Evolutionary conservation across 1,140 invertebrate genomes (phyloP).

Genomic region (Zaprionus ghesquierei): DNA sequence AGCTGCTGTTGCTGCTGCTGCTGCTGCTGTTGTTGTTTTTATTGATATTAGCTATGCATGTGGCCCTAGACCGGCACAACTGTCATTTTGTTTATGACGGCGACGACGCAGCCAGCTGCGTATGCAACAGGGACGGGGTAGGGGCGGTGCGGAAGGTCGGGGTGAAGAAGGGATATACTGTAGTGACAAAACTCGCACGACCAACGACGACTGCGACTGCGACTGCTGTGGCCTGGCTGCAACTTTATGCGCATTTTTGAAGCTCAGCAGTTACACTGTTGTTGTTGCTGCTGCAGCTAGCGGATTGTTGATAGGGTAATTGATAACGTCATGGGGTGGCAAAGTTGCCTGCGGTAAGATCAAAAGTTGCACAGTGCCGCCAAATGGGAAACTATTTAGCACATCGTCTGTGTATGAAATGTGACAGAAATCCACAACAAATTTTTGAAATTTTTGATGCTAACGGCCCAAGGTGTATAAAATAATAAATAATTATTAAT

Average conservation of each 20-base stretch:
- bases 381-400: background rate
- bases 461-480: too few relatives aligned
- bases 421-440: background rate
- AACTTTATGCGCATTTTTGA: conserved; percentile 70
- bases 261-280: conserved; percentile 23
- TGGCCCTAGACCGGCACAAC: conserved; percentile 51
- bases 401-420: background rate
- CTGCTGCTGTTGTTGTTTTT: conserved; percentile 52
- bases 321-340: conserved; percentile 21
- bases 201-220: conserved; percentile 6
- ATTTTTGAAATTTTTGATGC: too few relatives aligned
- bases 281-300: conserved; percentile 1
- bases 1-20: conserved; percentile 21
- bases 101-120: conserved; percentile 63
- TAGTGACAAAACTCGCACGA: conserved; percentile 25
- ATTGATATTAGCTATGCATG: conserved; percentile 78
- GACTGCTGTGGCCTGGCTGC: conserved; percentile 42
- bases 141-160: background rate
- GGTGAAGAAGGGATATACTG: background rate
- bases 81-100: conserved; percentile 79
- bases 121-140: conserved; percentile 15
- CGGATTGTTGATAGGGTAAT: conserved; percentile 36
- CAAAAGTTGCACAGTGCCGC: background rate
- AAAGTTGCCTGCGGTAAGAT: background rate
- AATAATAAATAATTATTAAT: too few relatives aligned